Conservation (phyloP, 2,113 vertebrate genomes). For the Charina bottae region DNA sequence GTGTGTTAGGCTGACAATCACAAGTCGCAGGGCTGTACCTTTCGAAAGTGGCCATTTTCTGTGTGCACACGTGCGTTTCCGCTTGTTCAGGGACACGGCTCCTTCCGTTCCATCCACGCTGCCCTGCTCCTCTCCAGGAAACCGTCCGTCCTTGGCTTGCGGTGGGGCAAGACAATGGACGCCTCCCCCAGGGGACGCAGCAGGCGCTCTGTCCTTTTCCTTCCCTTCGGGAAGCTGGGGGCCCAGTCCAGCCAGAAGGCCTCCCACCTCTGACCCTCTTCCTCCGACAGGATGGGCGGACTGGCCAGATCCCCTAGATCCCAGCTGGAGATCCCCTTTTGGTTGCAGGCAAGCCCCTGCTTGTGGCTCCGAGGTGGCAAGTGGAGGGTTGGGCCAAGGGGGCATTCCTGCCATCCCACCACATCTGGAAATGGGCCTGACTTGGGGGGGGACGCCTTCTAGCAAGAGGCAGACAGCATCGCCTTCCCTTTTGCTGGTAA, state of each 20-base stretch:
- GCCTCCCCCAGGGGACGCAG: background rate
- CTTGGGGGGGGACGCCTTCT: too few relatives aligned
- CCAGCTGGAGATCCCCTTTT: background rate
- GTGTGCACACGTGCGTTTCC: background rate
- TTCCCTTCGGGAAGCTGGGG: background rate
- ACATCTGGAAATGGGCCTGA: too few relatives aligned
- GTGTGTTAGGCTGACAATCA: background rate
- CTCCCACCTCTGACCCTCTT: background rate
- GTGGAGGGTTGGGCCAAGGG: too few relatives aligned
- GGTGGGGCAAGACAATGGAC: background rate
- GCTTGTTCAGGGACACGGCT: background rate
- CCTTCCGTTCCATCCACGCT: background rate
- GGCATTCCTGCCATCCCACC: too few relatives aligned
- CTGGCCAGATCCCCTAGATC: background rate
- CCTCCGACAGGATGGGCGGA: background rate
- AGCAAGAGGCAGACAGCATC: too few relatives aligned
- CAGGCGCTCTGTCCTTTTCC: background rate
- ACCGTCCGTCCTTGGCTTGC: background rate
- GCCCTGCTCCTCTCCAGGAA: background rate
- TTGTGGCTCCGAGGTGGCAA: too few relatives aligned
- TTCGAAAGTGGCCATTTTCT: background rate
- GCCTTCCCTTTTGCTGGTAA: too few relatives aligned
- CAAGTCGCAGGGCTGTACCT: background rate
- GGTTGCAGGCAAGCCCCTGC: background rate
- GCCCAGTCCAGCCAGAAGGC: background rate